phyloP scores from a whole-genome alignment of 2,113 vertebrate species.

The Dryoscopus gambensis region DNA sequence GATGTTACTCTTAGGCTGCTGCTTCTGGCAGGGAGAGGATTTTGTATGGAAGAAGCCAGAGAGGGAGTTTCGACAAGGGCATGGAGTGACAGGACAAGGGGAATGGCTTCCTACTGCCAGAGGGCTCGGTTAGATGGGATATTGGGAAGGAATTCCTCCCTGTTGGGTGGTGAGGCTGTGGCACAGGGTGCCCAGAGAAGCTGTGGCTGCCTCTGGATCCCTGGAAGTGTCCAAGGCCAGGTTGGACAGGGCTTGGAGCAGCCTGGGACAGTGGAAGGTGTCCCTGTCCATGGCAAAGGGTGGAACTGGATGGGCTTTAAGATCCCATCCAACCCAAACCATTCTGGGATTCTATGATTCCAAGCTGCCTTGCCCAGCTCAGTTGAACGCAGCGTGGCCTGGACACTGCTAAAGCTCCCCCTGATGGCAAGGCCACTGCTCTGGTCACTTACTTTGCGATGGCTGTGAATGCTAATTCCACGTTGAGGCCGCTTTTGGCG shows the following conservation, averaged over 20 bases:
- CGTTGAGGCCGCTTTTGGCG: conserved; percentile 86
- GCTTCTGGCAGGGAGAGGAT: neutral
- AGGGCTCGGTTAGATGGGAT: neutral
- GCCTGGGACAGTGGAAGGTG: rapidly evolving
- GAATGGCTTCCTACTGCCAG: neutral
- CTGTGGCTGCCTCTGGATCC: neutral
- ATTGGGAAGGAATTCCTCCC: neutral
- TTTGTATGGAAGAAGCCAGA: neutral
- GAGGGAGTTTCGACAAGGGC: neutral
- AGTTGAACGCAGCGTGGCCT: rapidly evolving
- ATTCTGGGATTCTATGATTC: neutral
- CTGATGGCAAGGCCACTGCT: rapidly evolving
- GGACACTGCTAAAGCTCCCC: neutral
- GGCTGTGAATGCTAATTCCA: conserved; percentile 90
- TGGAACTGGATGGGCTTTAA: neutral
- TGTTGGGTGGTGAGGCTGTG: rapidly evolving
- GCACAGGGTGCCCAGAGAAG: neutral
- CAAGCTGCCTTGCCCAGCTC: neutral
- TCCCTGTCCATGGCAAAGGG: neutral
- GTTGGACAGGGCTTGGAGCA: neutral
- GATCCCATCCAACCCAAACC: neutral
- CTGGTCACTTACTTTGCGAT: conserved; percentile 85
- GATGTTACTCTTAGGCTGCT: neutral
- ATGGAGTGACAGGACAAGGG: neutral
- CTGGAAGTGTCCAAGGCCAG: neutral